Evolutionary conservation across 1,140 invertebrate genomes (phyloP), one percentile per base, ranked within the genome.

Genomic region (Pristionchus pacificus): DNA sequence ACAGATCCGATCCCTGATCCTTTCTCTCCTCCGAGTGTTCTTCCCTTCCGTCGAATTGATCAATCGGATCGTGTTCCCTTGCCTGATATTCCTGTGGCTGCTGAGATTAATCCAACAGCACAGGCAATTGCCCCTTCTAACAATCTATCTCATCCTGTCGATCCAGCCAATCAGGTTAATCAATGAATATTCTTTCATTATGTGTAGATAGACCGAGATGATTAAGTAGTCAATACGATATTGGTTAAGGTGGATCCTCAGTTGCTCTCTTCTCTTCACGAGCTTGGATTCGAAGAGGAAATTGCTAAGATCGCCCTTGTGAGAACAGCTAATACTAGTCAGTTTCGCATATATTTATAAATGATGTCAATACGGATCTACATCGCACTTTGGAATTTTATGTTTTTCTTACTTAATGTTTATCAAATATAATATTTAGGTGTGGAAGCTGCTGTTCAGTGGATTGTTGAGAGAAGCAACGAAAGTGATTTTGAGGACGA

Each of bases 381-480:
- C 38, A 49, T 49, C 19, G 38, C 38, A 10, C 38, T 49, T 49
- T 49, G 6, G n/a, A n/a, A n/a, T n/a, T n/a, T n/a, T n/a, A n/a
- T n/a, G n/a, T n/a, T n/a, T n/a, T n/a, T n/a, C n/a, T n/a, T n/a
- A n/a, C n/a, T n/a, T n/a, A n/a, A n/a, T n/a, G n/a, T n/a, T n/a
- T n/a, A n/a, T n/a, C n/a, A n/a, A n/a, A n/a, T n/a, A n/a, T n/a
- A n/a, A n/a, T n/a, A n/a, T n/a, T n/a, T n/a, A n/a, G 62, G 74
- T 10, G 29, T 71, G 19, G 74, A 75, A 72, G 66, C 68, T 19
- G 60, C 68, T 1, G 30, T 69, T 19, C 76, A 76, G 31, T 75
- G 74, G 75, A 75, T 76, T 31, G 30, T 75, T 0, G 74, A 75
- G 30, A 71, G 71, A 10, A 77, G 65, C 57, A 74, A 74, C 60